phyloP scores from a whole-genome alignment of 1,140 invertebrate genomes.

The Trachymyrmex cornetzi region DNA sequence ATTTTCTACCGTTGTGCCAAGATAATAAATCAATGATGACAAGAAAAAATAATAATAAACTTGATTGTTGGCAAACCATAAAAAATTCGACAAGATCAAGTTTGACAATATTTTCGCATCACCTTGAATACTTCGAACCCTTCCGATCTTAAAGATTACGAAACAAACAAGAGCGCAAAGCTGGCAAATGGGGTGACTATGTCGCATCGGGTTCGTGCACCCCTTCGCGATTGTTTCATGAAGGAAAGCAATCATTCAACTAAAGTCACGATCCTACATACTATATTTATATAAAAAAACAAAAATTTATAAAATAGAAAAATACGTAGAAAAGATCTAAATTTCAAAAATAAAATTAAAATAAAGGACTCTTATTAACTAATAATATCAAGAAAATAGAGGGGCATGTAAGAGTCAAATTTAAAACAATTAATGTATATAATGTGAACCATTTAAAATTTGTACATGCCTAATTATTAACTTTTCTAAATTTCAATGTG shows the following conservation, averaged over 20 bases:
- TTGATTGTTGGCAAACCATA: too few relatives aligned
- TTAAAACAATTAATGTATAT: too few relatives aligned
- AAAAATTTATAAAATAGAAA: not conserved
- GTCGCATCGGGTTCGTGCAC: slow-evolving; percentile 70
- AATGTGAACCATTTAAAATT: too few relatives aligned
- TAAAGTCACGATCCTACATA: slow-evolving; percentile 61
- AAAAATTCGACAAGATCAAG: not conserved
- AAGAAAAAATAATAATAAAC: not conserved
- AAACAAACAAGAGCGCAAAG: slow-evolving; percentile 86
- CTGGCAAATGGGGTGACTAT: slow-evolving; percentile 85
- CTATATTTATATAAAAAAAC: slow-evolving; percentile 33
- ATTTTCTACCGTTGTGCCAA: too few relatives aligned
- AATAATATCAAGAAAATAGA: too few relatives aligned
- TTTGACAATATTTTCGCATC: slow-evolving; percentile 81
- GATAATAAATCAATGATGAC: not conserved
- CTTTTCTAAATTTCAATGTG: not conserved
- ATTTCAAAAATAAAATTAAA: not conserved
- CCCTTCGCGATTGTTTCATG: slow-evolving; percentile 76
- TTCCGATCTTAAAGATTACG: slow-evolving; percentile 87
- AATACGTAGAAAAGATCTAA: slow-evolving; percentile 9
- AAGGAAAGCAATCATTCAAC: slow-evolving; percentile 73
- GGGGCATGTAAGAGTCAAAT: too few relatives aligned
- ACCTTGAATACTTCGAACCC: slow-evolving; percentile 78
- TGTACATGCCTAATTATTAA: too few relatives aligned
- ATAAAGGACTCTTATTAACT: too few relatives aligned